phyloP scores from a whole-genome alignment of 2,888 invertebrate species.

The Entomobrya multifasciata region DNA sequence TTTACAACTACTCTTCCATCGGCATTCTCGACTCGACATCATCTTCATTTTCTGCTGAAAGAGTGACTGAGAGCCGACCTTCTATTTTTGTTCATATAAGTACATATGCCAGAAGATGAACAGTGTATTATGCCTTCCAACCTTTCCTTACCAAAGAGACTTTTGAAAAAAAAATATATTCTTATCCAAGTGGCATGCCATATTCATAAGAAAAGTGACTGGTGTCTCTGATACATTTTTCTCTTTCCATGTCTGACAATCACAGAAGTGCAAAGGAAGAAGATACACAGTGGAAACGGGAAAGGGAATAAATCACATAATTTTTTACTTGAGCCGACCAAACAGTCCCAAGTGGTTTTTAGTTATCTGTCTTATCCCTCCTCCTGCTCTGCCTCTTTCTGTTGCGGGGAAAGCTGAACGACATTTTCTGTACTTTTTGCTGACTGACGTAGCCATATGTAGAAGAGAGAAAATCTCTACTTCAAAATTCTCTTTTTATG shows the following conservation, averaged over 20 bases:
- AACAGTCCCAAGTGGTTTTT: conserved; percentile 70
- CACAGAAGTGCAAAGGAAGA: conserved; percentile 45
- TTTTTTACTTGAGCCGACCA: conserved; percentile 65
- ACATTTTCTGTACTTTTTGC: not conserved
- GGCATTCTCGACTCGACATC: conserved; percentile 31
- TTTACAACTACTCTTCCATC: not conserved
- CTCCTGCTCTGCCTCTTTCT: not conserved
- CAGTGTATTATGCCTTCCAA: not conserved
- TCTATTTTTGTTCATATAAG: not conserved
- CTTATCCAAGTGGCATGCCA: not conserved
- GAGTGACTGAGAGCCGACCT: conserved; percentile 41
- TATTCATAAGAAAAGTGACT: not conserved
- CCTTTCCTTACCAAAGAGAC: not conserved
- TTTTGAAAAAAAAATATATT: not conserved
- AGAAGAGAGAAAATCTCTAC: not conserved
- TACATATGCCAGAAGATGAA: not conserved
- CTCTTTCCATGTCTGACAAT: conserved; percentile 39
- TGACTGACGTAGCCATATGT: not conserved
- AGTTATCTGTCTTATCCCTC: conserved; percentile 57
- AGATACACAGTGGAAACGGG: not conserved
- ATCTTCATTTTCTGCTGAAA: conserved; percentile 54
- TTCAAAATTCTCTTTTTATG: not conserved
- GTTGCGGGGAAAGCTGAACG: not conserved
- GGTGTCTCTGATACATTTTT: not conserved
- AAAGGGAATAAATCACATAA: conserved; percentile 70